Evolutionary conservation across 2,888 invertebrate genomes (phyloP).

Genomic region (Drosophila paramelanica): DNA sequence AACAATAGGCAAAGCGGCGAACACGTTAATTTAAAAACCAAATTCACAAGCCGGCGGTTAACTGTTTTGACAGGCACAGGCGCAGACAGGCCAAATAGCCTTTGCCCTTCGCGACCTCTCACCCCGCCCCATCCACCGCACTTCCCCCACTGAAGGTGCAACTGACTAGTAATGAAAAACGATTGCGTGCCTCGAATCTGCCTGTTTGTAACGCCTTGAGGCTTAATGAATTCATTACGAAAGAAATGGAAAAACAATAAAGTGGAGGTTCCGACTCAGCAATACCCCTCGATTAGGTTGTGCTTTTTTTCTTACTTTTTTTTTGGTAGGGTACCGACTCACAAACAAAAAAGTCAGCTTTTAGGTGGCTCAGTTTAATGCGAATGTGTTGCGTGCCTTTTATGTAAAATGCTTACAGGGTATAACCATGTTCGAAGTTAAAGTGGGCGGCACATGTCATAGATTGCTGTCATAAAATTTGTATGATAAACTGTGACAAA

Average conservation of each 20-base stretch:
- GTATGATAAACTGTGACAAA: conserved; percentile 48
- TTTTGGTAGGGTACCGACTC: not conserved
- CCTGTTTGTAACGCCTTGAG: conserved; percentile 43
- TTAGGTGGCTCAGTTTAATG: not conserved
- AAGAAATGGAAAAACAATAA: conserved; percentile 22
- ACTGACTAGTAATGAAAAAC: conserved; percentile 61
- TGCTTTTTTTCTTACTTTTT: too few species aligned
- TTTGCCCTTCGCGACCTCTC: not conserved
- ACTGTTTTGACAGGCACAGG: conserved; percentile 55
- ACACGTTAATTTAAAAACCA: conserved; percentile 43
- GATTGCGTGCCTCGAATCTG: conserved; percentile 50
- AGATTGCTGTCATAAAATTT: conserved; percentile 17
- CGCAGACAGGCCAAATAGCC: conserved; percentile 10
- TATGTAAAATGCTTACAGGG: not conserved
- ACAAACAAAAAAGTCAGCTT: not conserved
- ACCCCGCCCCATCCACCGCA: not conserved
- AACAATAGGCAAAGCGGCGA: conserved; percentile 23
- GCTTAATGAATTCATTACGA: conserved; percentile 64
- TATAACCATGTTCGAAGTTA: not conserved
- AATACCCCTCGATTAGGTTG: conserved; percentile 1
- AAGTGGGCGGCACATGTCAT: not conserved
- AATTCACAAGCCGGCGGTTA: conserved; percentile 55
- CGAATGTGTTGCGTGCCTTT: not conserved
- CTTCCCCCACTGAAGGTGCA: conserved; percentile 37
- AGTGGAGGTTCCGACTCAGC: not conserved